Evolutionary conservation across 2,113 vertebrate species (phyloP).

Genomic region (Helogale parvula): DNA sequence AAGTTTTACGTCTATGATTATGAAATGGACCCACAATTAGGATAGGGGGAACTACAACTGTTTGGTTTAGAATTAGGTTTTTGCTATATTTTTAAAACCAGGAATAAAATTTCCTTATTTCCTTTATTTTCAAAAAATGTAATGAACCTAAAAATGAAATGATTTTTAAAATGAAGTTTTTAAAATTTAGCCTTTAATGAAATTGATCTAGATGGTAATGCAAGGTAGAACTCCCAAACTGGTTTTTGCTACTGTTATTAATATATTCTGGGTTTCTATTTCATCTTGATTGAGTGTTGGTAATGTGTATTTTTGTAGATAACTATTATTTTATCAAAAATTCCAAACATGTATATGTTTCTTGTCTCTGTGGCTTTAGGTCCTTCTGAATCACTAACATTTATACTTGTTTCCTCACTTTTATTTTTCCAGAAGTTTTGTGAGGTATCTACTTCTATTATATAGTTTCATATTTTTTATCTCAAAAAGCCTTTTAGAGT

Average conservation of each 20-base stretch:
- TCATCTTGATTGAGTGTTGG: not conserved
- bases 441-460: not conserved
- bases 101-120: not conserved
- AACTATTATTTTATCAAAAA: not conserved
- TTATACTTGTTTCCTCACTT: not conserved
- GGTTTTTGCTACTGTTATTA: not conserved
- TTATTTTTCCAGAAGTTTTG: not conserved
- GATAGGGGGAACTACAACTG: not conserved
- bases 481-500: not conserved
- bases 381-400: not conserved
- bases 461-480: not conserved
- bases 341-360: not conserved
- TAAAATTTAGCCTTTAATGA: not conserved
- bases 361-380: not conserved
- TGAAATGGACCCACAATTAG: not conserved
- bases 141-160: not conserved
- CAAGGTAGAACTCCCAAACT: not conserved
- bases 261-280: not conserved
- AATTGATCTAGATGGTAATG: not conserved
- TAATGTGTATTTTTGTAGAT: not conserved
- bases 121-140: not conserved
- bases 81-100: not conserved
- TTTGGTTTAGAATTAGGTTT: not conserved
- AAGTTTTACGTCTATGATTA: not conserved
- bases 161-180: not conserved